These are phyloP conservation scores for Erythrolamprus reginae DNA, from an alignment of 2,113 vertebrate genomes.

Conservation along the genomic window DNA sequence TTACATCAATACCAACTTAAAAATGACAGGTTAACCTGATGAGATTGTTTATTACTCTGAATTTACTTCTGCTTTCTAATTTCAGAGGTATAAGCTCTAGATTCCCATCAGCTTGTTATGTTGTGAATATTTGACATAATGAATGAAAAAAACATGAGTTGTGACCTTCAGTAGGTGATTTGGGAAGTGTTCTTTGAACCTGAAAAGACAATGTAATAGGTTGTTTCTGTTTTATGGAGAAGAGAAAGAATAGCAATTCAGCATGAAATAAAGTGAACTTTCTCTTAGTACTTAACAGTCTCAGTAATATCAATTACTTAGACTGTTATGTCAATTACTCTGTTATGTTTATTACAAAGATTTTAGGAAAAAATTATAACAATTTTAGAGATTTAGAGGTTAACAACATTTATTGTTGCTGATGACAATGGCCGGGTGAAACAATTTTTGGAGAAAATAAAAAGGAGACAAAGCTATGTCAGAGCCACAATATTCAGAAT, in stretches of 20 bases:
- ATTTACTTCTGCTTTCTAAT: not conserved
- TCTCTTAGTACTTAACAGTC: conserved; percentile 8
- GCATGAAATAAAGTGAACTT: conserved; percentile 33
- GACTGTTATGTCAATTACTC: not conserved
- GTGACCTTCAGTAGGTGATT: not conserved
- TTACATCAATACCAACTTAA: not conserved
- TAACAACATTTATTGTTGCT: not conserved
- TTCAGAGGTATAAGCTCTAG: not conserved
- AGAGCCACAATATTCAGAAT: not conserved
- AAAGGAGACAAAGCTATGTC: not conserved
- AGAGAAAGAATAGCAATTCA: conserved; percentile 27
- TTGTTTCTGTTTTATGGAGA: not conserved
- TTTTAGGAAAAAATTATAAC: not conserved
- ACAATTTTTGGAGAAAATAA: not conserved
- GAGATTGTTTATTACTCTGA: conserved; percentile 4
- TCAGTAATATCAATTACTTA: not conserved
- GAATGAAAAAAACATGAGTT: not conserved
- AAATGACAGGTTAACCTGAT: not conserved
- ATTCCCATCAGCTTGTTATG: not conserved
- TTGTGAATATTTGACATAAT: conserved; percentile 1
- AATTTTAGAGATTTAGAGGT: not conserved
- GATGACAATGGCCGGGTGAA: not conserved
- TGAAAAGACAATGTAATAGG: not conserved
- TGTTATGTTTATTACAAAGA: not conserved
- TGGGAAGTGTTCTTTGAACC: not conserved